These are phyloP conservation scores for Globicephala melas DNA, from an alignment of 2,113 vertebrate genomes.

Conservation along the genomic window DNA sequence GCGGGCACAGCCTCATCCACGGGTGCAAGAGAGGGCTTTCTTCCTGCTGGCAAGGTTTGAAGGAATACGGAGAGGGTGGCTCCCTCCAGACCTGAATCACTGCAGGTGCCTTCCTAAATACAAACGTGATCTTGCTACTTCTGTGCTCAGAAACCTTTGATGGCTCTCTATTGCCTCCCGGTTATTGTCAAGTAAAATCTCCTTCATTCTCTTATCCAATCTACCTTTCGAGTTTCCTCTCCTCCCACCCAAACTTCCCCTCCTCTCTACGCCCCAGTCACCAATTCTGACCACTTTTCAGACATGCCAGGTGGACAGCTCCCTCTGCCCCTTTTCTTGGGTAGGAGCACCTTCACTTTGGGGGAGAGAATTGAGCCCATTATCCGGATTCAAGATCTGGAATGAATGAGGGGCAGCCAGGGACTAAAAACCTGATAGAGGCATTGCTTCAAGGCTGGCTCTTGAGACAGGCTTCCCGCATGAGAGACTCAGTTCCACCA, in stretches of 20 bases:
- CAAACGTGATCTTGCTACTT: neutral
- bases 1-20: neutral
- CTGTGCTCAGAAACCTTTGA: neutral
- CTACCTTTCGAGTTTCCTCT: no score
- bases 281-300: neutral
- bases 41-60: neutral
- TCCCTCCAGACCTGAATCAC: neutral
- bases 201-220: neutral
- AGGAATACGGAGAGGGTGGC: neutral
- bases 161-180: neutral
- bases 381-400: neutral
- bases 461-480: neutral
- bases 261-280: neutral
- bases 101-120: neutral
- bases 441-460: neutral
- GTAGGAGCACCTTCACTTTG: neutral
- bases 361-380: neutral
- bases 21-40: neutral
- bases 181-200: neutral
- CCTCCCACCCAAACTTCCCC: no score
- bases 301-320: rapidly evolving
- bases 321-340: neutral
- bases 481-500: neutral
- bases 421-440: neutral
- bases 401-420: neutral